Base-by-base conservation (phyloP, 2,113 vertebrate genomes). In the Callospermophilus lateralis region DNA sequence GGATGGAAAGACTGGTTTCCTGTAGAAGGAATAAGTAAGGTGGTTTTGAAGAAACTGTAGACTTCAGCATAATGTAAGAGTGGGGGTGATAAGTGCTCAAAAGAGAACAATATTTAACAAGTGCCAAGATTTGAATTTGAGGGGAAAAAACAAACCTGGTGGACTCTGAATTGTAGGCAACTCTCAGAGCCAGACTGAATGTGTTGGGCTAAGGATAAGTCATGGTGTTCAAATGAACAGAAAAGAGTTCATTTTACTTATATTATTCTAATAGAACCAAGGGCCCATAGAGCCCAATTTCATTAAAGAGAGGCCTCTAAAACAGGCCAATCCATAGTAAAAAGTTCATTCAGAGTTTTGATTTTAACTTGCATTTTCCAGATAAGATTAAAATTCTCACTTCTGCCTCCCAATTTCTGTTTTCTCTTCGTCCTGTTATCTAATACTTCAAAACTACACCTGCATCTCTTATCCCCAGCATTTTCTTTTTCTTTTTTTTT, bases 311-410 rank as follows among this genome's bases (percentile, higher is more conserved):
- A 37, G 0, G 22, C 24, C 32, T 72, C 5, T 73, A 48, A 53
- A 63, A 72, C 24, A 84, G 10, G n/a, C 13, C 34, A 88, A 30
- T 92, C 30, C 11, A 34, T 32, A 51, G 65, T 45, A 53, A 48
- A 93, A 85, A 61, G 26, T 28, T 63, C 61, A 63, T 63, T 15
- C 65, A 48, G 20, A 74, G 5, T 26, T 89, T 19, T 48, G 53
- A 89, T 89, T 30, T 79, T 67, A 70, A 77, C 32, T 72, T 96
- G 34, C 2, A 85, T 32, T 77, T 96, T 63, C 87, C 4, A 48
- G 91, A 81, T 37, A 77, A 81, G 12, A 63, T 63, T 45, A 45
- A 84, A 72, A 84, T 78, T 28, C n/a, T 73, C 53, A 72, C 55
- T 30, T 51, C 0, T 1, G 20, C 37, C 8, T 51, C 26, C 26